A percentile compares a stretch with the other conserved stretches of the same genome.
These are phyloP conservation scores for Ciconia nigra DNA, from an alignment of 2,797 vertebrate species.

Conservation along the genomic window DNA sequence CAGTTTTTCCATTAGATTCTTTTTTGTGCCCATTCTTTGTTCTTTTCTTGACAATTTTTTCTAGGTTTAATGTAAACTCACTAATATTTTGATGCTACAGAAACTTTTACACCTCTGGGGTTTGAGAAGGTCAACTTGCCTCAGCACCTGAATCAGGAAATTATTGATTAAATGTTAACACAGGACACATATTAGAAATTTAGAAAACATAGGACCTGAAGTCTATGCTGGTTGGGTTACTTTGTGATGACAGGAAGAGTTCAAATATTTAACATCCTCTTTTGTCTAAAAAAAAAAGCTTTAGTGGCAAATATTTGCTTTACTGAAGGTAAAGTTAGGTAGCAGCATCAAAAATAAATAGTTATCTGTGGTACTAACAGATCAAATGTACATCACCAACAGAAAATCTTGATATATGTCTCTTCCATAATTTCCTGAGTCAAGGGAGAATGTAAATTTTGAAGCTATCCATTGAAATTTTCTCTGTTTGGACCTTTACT, in stretches of 20 bases:
- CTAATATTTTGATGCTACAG: background rate
- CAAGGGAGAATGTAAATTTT: constrained; percentile 35
- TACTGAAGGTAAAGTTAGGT: background rate
- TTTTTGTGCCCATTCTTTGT: background rate
- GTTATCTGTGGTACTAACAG: background rate
- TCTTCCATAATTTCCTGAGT: constrained; percentile 24
- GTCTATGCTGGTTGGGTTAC: background rate
- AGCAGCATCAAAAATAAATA: constrained; percentile 29
- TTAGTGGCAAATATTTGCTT: background rate
- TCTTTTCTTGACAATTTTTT: background rate
- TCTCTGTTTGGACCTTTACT: constrained; percentile 6
- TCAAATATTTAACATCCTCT: background rate
- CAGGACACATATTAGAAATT: background rate
- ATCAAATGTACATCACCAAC: background rate
- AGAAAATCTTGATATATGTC: background rate
- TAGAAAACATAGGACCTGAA: background rate
- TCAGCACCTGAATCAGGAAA: background rate
- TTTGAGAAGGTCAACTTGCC: background rate
- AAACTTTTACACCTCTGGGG: background rate
- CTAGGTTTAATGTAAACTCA: background rate
- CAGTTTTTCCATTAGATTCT: background rate
- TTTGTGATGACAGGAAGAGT: background rate
- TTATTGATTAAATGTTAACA: background rate
- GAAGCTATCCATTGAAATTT: background rate
- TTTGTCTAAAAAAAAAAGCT: background rate